phyloP scores from a whole-genome alignment of 2,113 vertebrate genomes.

The Salvelinus fontinalis region DNA sequence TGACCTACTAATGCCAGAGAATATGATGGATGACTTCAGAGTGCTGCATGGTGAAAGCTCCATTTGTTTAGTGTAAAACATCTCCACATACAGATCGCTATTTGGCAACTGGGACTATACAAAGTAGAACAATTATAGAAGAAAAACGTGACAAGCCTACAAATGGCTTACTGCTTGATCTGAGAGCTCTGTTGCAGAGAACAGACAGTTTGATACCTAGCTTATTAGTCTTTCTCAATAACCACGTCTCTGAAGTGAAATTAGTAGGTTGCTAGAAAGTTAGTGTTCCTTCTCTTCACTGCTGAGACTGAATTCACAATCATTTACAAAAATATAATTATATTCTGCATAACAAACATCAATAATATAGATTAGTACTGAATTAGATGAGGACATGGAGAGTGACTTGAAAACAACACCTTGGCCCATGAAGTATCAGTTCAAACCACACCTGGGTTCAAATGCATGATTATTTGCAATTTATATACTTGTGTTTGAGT shows the following conservation, averaged over 20 bases:
- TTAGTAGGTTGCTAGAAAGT: slow-evolving; percentile 28
- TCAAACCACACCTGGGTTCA: too few relatives aligned
- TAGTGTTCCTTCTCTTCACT: slow-evolving; percentile 39
- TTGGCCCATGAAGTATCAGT: too few relatives aligned
- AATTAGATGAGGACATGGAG: slow-evolving; percentile 24
- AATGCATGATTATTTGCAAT: too few relatives aligned
- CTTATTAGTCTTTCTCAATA: slow-evolving; percentile 1
- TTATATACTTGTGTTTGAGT: too few relatives aligned
- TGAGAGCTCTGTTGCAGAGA: background rate
- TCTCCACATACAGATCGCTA: background rate
- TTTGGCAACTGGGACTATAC: background rate
- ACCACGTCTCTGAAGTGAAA: background rate
- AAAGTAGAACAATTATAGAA: slow-evolving; percentile 8
- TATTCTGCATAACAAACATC: slow-evolving; percentile 68
- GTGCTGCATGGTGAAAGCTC: background rate
- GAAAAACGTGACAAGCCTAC: background rate
- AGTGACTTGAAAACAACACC: slow-evolving; percentile 3
- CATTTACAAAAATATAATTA: slow-evolving; percentile 79
- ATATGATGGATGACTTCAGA: background rate
- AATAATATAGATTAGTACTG: slow-evolving; percentile 54
- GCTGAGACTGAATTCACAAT: slow-evolving; percentile 48
- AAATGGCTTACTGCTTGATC: background rate
- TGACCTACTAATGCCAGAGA: background rate
- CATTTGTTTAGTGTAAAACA: slow-evolving; percentile 2
- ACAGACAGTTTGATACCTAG: background rate